phyloP scores from a whole-genome alignment of 2,113 vertebrate genomes.

The Gavia stellata region DNA sequence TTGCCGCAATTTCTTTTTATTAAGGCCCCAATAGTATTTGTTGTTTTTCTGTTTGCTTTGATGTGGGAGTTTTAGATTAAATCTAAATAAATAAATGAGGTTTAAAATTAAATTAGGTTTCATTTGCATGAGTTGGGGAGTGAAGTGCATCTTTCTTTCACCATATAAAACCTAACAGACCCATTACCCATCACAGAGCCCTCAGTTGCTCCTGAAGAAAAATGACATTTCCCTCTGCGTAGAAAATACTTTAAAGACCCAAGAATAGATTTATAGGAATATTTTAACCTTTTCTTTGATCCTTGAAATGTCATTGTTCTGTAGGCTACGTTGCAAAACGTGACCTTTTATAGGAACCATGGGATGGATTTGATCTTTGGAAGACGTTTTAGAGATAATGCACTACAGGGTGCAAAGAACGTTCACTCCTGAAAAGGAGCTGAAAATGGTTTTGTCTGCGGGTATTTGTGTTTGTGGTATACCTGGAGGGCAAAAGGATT shows the following conservation, averaged over 20 bases:
- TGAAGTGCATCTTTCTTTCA: constrained; percentile 36
- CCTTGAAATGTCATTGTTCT: constrained; percentile 85
- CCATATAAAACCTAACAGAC: constrained; percentile 2
- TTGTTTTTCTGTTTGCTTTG: constrained; percentile 62
- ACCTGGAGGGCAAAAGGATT: background rate
- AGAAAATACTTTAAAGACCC: constrained; percentile 76
- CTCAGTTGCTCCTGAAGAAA: constrained; percentile 56
- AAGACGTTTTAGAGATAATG: constrained; percentile 68
- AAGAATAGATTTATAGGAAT: constrained; percentile 84
- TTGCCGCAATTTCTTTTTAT: constrained; percentile 65
- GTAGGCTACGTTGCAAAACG: constrained; percentile 73
- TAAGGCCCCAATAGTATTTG: constrained; percentile 51
- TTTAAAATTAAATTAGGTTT: constrained; percentile 58
- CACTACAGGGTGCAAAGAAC: constrained; percentile 54
- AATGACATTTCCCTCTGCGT: constrained; percentile 70
- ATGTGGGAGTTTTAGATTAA: constrained; percentile 62
- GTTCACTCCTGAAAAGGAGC: constrained; percentile 16
- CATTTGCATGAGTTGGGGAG: constrained; percentile 4
- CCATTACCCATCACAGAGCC: constrained; percentile 39
- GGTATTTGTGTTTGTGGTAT: background rate
- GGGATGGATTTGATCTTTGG: constrained; percentile 67
- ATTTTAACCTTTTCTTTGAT: constrained; percentile 87
- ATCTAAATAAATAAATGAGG: constrained; percentile 61
- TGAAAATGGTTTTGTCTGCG: constrained; percentile 19
- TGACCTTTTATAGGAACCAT: constrained; percentile 76